Conservation (phyloP, 2,888 invertebrate genomes). For the Pseudococcus viburni region DNA sequence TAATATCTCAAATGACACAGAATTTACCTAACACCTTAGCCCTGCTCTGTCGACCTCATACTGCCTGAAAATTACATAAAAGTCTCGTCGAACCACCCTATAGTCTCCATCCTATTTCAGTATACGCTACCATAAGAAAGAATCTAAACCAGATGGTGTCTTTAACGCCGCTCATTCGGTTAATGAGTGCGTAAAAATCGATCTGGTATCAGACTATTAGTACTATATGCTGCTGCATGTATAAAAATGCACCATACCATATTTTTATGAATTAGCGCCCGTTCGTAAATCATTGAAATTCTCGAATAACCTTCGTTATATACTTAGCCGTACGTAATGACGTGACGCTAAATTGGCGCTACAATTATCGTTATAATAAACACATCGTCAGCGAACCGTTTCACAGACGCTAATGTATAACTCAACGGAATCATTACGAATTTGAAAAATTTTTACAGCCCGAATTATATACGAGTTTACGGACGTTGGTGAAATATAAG, state of each 20-base stretch:
- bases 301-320: constrained; percentile 20
- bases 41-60: background rate
- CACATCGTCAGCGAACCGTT: constrained; percentile 12
- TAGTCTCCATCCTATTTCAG: background rate
- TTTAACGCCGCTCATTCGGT: background rate
- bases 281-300: constrained; percentile 41
- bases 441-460: constrained; percentile 22
- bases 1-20: no score
- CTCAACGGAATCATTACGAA: constrained; percentile 25
- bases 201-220: constrained; percentile 8
- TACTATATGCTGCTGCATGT: background rate
- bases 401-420: constrained; percentile 18
- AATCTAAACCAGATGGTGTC: background rate
- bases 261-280: background rate
- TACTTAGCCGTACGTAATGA: constrained; percentile 6
- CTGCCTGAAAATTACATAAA: background rate
- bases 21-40: background rate
- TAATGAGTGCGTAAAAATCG: background rate
- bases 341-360: constrained; percentile 38
- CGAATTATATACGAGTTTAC: background rate
- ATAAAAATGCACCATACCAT: background rate
- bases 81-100: background rate
- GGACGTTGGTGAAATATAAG: constrained; percentile 17
- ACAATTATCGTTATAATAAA: constrained; percentile 51
- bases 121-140: background rate